Evolutionary conservation across 2,797 vertebrate genomes (phyloP), one percentile per base, ranked within the genome.

Genomic region (Carcharodon carcharias): DNA sequence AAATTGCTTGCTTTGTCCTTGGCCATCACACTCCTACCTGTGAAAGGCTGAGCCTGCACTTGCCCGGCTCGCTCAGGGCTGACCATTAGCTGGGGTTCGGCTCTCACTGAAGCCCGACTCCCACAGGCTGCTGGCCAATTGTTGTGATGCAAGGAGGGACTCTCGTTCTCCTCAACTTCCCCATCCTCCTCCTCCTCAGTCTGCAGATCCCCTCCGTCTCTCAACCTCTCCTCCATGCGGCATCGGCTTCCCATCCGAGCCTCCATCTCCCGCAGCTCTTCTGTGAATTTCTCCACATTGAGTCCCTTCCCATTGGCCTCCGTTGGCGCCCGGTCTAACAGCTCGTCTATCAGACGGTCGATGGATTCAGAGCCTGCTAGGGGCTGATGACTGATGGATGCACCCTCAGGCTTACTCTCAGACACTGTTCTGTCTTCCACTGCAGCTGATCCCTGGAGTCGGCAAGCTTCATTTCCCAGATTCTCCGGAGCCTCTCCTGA

Each of bases 231-330:
- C 12, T 95, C 67, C 14, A 3, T 0, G 8, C 1, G 94, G 0
- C 96, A 96, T 0, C 97, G 97, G 0, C 97, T 97, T 96, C 96
- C 97, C 97, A 98, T 96, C 89, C 97, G 97, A 0, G 97, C 97
- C 96, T 99, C 99, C 85, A 99, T 98, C 96, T 98, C 98, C 14
- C 96, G 98, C 96, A 99, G 98, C 97, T 99, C 99, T 97, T 98
- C 98, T 0, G 98, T 98, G 97, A 99, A 99, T 56, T 98, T 98
- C 97, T 99, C 99, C 0, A 99, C 98, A 97, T 98, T 98, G 96
- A 98, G 97, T 18, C 98, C 97, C 11, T 98, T 96, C 0, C 98
- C 98, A 0, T 98, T 98, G 5, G 97, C 95, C 91, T 99, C 98
- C 0, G 97, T 97, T 0, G 98, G 98, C 0, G 96, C 97, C 2